Evolutionary conservation across 2,888 invertebrate genomes (phyloP), one percentile per base, ranked within the genome.

Genomic region (Unio delphinus): DNA sequence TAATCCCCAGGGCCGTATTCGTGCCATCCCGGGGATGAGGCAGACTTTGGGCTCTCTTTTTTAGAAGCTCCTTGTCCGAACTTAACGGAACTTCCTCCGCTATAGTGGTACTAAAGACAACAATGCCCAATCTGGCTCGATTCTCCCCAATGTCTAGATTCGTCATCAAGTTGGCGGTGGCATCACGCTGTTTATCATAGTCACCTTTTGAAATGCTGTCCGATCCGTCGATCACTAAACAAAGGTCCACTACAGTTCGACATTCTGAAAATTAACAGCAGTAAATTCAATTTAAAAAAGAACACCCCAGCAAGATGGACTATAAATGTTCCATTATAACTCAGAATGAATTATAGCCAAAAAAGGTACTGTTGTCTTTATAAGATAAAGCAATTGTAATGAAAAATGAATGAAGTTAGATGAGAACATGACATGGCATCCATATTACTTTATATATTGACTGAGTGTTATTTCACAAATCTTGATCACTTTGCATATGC

Each of bases 151-250:
- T 66, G 55, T 81, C 72, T 26, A 85, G 65, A 11, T 75, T 70
- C 17, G 72, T 72, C 23, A 83, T 72, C 45, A 85, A 58, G 2
- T 77, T 68, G 1, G 62, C 61, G 18, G 84, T 65, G 62, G 82
- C 78, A 8, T 68, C 61, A 30, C 83, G 75, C 61, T 85, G 73
- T 45, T 73, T 67, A 17, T 74, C 34, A 71, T 83, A 85, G 71
- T 83, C 82, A 0, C 23, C 61, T 15, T 60, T 17, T 15, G 69
- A 66, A 34, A 86, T 84, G 71, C 81, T 83, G 64, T 84, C 85
- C 1, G 86, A 87, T 0, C 83, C 74, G 67, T 88, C 87, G 2
- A 87, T 69, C 8, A 83, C 80, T 26, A 86, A 75, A 7, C 82
- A 77, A 18, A 87, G 70, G 66, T 88, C 87, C 26, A 84, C 76